Percentiles rank a stretch among this genome's conserved stretches.
Conservation (phyloP, 2,888 invertebrate genomes). For the Pyrgus malvae region DNA sequence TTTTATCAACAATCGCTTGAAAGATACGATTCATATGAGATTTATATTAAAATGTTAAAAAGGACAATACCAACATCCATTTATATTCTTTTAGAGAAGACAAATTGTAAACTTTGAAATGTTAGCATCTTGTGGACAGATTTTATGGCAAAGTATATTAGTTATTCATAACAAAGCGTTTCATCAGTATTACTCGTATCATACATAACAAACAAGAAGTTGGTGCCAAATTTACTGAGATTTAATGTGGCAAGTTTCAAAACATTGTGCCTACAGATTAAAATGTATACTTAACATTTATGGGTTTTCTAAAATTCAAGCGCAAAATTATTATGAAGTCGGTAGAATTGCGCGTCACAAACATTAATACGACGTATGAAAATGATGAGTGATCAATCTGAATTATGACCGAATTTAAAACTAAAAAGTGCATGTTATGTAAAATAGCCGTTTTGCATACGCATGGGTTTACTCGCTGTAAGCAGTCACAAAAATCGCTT, state of each 20-base stretch:
- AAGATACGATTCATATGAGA: no score
- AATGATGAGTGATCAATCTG: no score
- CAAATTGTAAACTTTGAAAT: constrained; percentile 11
- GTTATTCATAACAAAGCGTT: constrained; percentile 24
- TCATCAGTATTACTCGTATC: constrained; percentile 7
- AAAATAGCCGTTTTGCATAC: no score
- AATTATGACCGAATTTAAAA: no score
- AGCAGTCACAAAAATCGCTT: constrained; percentile 38
- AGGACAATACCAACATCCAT: background rate
- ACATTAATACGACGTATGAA: no score
- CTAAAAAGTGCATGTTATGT: no score
- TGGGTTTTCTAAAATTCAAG: no score
- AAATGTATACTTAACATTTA: background rate
- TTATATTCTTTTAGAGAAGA: background rate
- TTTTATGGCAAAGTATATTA: constrained; percentile 21
- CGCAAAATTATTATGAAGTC: no score
- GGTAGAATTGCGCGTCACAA: no score
- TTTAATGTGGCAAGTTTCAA: constrained; percentile 11
- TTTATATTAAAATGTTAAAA: no score
- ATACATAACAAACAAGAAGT: constrained; percentile 18
- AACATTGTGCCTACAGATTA: constrained; percentile 1
- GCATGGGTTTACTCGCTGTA: background rate
- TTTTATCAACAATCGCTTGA: no score
- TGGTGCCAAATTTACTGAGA: constrained; percentile 12
- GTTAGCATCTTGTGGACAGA: constrained; percentile 10